phyloP scores from a whole-genome alignment of 2,113 vertebrate species.

The Xenopus tropicalis region DNA sequence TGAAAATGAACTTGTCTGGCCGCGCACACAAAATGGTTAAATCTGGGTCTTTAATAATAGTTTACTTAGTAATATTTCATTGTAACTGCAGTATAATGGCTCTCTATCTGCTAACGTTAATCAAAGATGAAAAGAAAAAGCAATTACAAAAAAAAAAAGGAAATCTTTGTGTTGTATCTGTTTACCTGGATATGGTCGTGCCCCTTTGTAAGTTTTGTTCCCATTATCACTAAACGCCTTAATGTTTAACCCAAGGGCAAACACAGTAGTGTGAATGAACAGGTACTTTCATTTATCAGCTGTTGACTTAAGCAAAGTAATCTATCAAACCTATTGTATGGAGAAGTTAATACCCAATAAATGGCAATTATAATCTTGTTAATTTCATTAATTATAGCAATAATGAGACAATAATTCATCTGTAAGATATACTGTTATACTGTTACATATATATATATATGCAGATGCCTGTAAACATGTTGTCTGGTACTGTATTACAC shows the following conservation, averaged over 20 bases:
- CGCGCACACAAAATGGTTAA: too few relatives aligned
- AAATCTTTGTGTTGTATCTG: constrained; percentile 29
- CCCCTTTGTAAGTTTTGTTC: constrained; percentile 7
- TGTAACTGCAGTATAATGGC: constrained; percentile 11
- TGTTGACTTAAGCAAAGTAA: constrained; percentile 19
- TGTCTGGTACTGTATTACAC: too few relatives aligned
- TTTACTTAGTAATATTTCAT: neutral
- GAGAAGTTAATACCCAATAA: constrained; percentile 10
- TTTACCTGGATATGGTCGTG: constrained; percentile 14
- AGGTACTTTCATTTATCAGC: constrained; percentile 3
- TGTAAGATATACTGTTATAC: neutral
- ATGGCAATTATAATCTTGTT: neutral
- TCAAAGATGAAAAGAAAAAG: constrained; percentile 22
- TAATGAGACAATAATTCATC: neutral
- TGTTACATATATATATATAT: neutral
- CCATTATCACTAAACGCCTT: constrained; percentile 22
- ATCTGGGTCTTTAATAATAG: neutral
- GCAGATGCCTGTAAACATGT: too few relatives aligned
- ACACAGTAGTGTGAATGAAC: neutral
- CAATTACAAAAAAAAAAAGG: constrained; percentile 20
- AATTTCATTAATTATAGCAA: neutral
- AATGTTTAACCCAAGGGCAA: constrained; percentile 33
- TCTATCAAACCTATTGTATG: constrained; percentile 7
- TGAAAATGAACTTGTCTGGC: too few relatives aligned
- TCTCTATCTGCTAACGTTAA: constrained; percentile 15